phyloP scores from a whole-genome alignment of 2,113 vertebrate species.

The Callaeas wilsoni region DNA sequence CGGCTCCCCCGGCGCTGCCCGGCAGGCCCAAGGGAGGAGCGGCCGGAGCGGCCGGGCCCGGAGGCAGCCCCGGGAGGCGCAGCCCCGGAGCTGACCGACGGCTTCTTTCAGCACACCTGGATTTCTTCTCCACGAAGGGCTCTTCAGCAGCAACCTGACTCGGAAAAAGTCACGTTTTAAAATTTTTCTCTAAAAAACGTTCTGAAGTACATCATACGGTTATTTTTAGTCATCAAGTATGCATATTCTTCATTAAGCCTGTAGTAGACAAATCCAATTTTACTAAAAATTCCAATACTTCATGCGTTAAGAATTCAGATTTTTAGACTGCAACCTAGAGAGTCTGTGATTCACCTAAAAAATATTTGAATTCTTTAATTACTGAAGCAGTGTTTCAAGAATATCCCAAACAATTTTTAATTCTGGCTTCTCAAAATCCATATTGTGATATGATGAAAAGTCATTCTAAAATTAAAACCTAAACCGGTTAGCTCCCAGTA shows the following conservation, averaged over 20 bases:
- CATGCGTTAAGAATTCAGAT: neutral
- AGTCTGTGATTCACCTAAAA: neutral
- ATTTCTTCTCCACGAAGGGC: accelerated
- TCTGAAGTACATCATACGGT: accelerated
- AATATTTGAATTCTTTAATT: neutral
- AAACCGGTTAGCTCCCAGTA: neutral
- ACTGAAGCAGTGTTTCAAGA: neutral
- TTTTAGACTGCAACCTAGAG: neutral
- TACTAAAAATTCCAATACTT: neutral
- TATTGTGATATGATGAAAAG: neutral
- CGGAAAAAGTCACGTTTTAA: neutral
- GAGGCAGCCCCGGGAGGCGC: neutral
- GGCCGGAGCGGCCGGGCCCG: neutral
- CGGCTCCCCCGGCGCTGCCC: neutral
- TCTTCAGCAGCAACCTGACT: neutral
- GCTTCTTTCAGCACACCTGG: neutral
- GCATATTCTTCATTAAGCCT: neutral
- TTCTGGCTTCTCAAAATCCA: neutral
- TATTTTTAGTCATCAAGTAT: neutral
- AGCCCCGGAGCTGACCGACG: neutral
- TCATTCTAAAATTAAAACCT: neutral
- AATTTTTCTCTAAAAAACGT: too few species aligned
- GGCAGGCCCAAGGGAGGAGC: neutral
- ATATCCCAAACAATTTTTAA: neutral
- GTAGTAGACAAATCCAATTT: neutral